These are phyloP conservation scores for Mormyrus lacerda DNA, from an alignment of 2,113 vertebrate species.

Conservation along the genomic window DNA sequence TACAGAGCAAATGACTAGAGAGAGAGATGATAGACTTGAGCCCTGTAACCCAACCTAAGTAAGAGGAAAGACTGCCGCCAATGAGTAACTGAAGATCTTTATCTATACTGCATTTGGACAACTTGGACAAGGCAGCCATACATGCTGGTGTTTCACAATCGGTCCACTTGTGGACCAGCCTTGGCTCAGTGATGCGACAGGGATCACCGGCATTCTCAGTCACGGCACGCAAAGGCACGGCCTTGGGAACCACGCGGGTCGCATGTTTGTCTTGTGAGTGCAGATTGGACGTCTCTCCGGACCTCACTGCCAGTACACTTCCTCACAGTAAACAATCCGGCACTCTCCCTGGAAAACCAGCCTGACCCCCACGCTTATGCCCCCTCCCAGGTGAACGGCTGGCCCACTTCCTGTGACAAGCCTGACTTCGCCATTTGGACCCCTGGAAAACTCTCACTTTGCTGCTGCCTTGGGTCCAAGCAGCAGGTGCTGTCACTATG, in stretches of 20 bases:
- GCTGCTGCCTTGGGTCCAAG: not conserved
- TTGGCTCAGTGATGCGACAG: not conserved
- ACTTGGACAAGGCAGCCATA: not conserved
- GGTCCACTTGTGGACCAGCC: not conserved
- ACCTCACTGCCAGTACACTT: slow-evolving; percentile 6
- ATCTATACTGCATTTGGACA: slow-evolving; percentile 1
- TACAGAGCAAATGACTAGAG: not conserved
- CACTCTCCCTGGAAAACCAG: not conserved
- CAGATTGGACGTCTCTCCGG: not conserved
- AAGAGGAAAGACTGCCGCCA: not conserved
- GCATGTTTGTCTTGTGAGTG: not conserved
- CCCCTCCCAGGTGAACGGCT: not conserved
- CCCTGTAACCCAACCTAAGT: not conserved
- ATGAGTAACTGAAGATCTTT: not conserved
- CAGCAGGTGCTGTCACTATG: not conserved
- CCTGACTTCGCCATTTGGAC: not conserved
- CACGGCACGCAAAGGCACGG: not conserved
- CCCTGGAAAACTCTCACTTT: not conserved
- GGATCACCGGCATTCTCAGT: not conserved
- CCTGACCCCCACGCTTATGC: not conserved
- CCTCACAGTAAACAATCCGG: slow-evolving; percentile 14
- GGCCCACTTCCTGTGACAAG: not conserved
- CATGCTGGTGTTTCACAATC: not conserved
- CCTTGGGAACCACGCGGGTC: not conserved
- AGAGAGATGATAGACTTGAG: not conserved